Conservation (phyloP, 1,140 invertebrate species). For the Drosophila guanche region DNA sequence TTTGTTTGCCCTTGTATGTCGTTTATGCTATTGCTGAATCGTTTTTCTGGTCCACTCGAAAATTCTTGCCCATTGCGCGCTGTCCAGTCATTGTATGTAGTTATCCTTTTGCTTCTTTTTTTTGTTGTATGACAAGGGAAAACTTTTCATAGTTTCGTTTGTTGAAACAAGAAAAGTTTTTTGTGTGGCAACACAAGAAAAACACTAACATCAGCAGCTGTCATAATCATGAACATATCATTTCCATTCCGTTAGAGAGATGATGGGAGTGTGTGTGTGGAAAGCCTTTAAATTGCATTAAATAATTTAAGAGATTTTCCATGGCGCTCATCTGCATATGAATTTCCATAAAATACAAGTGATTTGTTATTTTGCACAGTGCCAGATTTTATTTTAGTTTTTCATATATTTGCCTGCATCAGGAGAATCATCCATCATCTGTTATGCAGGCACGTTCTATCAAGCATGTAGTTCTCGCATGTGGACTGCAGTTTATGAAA, state of each 20-base stretch:
- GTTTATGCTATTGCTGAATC: constrained; percentile 2
- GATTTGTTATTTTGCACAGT: no score
- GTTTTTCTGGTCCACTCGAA: background rate
- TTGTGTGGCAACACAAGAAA: constrained; percentile 8
- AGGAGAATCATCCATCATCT: no score
- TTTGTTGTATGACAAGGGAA: constrained; percentile 9
- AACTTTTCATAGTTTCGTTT: constrained; percentile 18
- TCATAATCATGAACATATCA: constrained; percentile 7
- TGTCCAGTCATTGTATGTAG: no score
- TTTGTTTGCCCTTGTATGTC: constrained; percentile 10
- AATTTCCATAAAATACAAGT: no score
- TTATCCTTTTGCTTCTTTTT: background rate
- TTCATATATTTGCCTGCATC: no score
- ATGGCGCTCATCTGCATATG: constrained; percentile 3
- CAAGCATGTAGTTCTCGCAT: constrained; percentile 12
- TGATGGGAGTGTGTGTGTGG: background rate
- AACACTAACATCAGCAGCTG: constrained; percentile 19
- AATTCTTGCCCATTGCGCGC: no score
- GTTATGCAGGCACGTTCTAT: background rate
- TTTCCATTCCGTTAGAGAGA: background rate
- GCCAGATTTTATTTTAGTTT: no score
- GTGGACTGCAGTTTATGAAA: no score
- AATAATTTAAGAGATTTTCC: constrained; percentile 16
- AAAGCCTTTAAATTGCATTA: constrained; percentile 14
- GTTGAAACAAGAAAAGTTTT: constrained; percentile 7